Conservation (phyloP, 1,140 invertebrate species). For the Aphis gossypii region DNA sequence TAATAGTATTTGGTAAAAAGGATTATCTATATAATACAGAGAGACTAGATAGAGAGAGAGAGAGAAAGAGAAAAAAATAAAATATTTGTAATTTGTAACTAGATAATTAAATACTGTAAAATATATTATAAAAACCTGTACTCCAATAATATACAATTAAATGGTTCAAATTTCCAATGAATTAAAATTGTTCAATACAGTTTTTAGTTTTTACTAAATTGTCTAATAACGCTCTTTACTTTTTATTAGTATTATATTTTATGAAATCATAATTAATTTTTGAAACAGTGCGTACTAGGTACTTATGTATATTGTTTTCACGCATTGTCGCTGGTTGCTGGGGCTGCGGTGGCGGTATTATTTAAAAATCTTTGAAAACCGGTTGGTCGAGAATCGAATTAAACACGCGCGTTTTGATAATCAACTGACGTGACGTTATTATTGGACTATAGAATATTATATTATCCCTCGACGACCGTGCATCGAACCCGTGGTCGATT, state of each 20-base stretch:
- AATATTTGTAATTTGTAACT: too few species aligned
- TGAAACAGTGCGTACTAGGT: background rate
- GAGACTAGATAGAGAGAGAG: too few species aligned
- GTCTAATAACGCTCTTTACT: background rate
- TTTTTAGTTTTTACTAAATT: background rate
- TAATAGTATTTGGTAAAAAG: too few species aligned
- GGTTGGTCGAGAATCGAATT: slow-evolving; percentile 17
- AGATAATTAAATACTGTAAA: too few species aligned
- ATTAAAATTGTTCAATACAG: background rate
- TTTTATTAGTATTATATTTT: background rate
- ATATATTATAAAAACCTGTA: too few species aligned
- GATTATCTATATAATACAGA: too few species aligned
- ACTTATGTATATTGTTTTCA: background rate
- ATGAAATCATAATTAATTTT: background rate
- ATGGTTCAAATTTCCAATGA: background rate
- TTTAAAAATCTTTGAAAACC: background rate
- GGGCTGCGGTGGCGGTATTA: background rate
- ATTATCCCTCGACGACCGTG: background rate
- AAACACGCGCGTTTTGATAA: slow-evolving; percentile 21
- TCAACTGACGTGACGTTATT: slow-evolving; percentile 13
- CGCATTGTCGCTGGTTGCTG: background rate
- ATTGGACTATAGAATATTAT: slow-evolving; percentile 10
- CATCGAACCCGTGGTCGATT: slow-evolving; percentile 17
- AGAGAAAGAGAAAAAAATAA: too few species aligned
- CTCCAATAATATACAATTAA: background rate